phyloP scores from a whole-genome alignment of 2,888 invertebrate species.

The Euzophera pinguis region DNA sequence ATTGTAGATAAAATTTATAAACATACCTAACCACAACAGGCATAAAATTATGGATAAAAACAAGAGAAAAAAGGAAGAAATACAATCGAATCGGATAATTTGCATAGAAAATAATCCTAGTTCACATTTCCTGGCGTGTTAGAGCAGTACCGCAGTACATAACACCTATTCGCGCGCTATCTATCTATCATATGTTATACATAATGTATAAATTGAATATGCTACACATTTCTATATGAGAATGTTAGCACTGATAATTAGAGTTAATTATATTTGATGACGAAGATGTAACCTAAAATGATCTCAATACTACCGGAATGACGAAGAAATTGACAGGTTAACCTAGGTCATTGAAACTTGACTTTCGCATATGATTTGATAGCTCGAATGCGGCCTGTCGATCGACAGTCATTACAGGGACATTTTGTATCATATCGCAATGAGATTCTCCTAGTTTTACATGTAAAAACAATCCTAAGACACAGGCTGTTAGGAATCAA shows the following conservation, averaged over 20 bases:
- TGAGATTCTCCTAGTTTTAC: slow-evolving; percentile 36
- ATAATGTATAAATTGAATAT: slow-evolving; percentile 24
- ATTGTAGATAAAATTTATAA: not conserved
- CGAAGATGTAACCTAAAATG: slow-evolving; percentile 61
- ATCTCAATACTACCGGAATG: slow-evolving; percentile 48
- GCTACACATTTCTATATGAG: slow-evolving; percentile 23
- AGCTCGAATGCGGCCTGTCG: slow-evolving; percentile 45
- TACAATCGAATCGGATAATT: not conserved
- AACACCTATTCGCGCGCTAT: slow-evolving; percentile 35
- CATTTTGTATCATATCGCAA: slow-evolving; percentile 31
- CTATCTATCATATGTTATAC: slow-evolving; percentile 32
- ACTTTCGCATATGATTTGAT: slow-evolving; percentile 58
- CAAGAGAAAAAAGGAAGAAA: no score
- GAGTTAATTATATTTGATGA: slow-evolving; percentile 31
- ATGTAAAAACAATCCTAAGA: slow-evolving; percentile 42
- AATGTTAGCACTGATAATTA: slow-evolving; percentile 34
- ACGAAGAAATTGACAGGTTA: slow-evolving; percentile 54
- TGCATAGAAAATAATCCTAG: slow-evolving; percentile 2
- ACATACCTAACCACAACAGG: not conserved
- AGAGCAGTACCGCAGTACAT: slow-evolving; percentile 34
- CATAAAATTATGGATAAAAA: not conserved
- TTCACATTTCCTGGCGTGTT: not conserved
- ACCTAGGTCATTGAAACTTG: slow-evolving; percentile 67
- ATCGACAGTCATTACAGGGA: slow-evolving; percentile 43
- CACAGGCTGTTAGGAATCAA: slow-evolving; percentile 43